Base-by-base conservation (phyloP, 2,888 invertebrate genomes). In the Scotopteryx bipunctaria region DNA sequence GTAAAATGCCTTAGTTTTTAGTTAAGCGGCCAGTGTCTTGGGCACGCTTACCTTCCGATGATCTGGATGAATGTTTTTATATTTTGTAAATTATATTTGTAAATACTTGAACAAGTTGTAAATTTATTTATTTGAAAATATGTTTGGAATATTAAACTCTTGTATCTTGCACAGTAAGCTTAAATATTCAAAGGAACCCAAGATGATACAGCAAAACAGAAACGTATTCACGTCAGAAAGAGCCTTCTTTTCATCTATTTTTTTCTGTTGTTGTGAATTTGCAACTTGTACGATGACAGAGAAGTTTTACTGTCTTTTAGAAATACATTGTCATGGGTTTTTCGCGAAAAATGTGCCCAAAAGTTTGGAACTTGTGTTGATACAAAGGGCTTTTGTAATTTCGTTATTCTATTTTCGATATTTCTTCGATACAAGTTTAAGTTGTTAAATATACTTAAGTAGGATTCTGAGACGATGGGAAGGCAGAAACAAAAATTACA, bases 261-360 rank as follows among this genome's bases (percentile, higher is more conserved):
- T n/a, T 50, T 48, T 37, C 29, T 31, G 42, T 46, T 54, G 54
- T 54, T 54, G 54, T 41, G 54, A 49, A 47, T 53, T 53, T 53
- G 37, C 37, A 42, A 52, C 36, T 46, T 33, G 38, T 16, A 37
- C 8, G 48, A 49, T 54, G 54, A 54, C 54, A 25, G 14, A 13
- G 17, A 50, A 50, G 23, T 50, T 43, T 50, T 25, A 31, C 36
- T 49, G 47, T 49, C 36, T 43, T 13, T 35, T 48, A 25, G 31
- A 50, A 43, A 43, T 31, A 50, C 25, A 43, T 50, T 50, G 49
- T 50, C 38, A 37, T 33, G 32, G 32, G 19, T 46, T 38, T 46
- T 38, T 38, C 16, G 32, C n/a, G 23, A 16, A 46, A 37, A 46
- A 45, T 37, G 37, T 37, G 37, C 37, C 37, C 36, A 5, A 14